phyloP scores from a whole-genome alignment of 2,113 vertebrate genomes.

The Gobio gobio region DNA sequence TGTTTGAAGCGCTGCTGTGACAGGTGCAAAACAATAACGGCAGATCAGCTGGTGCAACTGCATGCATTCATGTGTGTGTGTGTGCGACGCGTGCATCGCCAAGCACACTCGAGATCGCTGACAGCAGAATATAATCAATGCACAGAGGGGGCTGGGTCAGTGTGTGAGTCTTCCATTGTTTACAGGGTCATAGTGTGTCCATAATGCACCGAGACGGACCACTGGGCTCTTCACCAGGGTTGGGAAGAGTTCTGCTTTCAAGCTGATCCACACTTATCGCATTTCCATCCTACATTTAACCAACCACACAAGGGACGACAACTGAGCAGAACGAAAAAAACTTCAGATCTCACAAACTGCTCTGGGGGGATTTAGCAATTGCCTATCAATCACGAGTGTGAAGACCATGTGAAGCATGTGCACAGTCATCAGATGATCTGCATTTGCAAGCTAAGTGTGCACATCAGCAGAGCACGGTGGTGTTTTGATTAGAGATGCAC shows the following conservation, averaged over 20 bases:
- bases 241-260: not conserved
- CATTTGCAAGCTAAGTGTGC: too few relatives aligned
- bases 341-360: not conserved
- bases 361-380: not conserved
- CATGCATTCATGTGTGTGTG: constrained; percentile 57
- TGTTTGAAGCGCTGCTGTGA: constrained; percentile 10
- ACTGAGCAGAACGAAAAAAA: not conserved
- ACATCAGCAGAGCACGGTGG: not conserved
- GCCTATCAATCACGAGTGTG: not conserved
- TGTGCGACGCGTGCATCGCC: constrained; percentile 12
- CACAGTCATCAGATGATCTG: too few relatives aligned
- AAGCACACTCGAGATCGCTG: constrained; percentile 24
- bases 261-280: not conserved
- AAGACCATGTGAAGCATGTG: not conserved
- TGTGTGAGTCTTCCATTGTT: constrained; percentile 71
- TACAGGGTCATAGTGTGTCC: constrained; percentile 45
- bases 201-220: constrained; percentile 55
- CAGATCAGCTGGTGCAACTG: constrained; percentile 55
- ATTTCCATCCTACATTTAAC: constrained; percentile 7
- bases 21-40: constrained; percentile 61
- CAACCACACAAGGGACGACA: not conserved
- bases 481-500: not conserved
- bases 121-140: constrained; percentile 25
- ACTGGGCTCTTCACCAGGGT: constrained; percentile 52
- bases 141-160: constrained; percentile 23